phyloP scores from a whole-genome alignment of 2,797 vertebrate genomes.

The Macroramphosus scolopax region DNA sequence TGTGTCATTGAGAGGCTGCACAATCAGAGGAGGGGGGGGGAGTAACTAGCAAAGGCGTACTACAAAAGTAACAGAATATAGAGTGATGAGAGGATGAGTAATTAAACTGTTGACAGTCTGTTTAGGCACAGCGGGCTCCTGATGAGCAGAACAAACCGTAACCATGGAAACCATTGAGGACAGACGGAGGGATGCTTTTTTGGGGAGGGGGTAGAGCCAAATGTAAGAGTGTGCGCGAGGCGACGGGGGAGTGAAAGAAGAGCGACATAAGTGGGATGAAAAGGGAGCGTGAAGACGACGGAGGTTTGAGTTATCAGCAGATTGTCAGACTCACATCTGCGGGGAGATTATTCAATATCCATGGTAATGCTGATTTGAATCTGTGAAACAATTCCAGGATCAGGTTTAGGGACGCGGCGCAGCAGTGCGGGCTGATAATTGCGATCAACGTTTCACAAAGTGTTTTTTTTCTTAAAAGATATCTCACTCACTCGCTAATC shows the following conservation, averaged over 20 bases:
- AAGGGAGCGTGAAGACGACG: background rate
- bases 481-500: slow-evolving; percentile 38
- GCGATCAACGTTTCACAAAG: slow-evolving; percentile 20
- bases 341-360: too few species aligned
- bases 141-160: slow-evolving; percentile 71
- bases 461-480: too few species aligned
- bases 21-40: too few species aligned
- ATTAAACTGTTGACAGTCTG: slow-evolving; percentile 73
- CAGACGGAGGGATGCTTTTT: slow-evolving; percentile 47
- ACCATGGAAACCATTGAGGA: slow-evolving; percentile 65
- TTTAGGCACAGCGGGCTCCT: slow-evolving; percentile 64
- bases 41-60: slow-evolving; percentile 12
- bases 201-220: slow-evolving; percentile 16
- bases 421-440: slow-evolving; percentile 8
- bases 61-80: slow-evolving; percentile 19
- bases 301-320: background rate
- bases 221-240: slow-evolving; percentile 7
- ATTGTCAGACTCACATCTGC: too few species aligned
- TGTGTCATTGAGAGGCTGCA: slow-evolving; percentile 4
- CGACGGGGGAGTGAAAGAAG: slow-evolving; percentile 10
- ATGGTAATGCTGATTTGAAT: too few species aligned
- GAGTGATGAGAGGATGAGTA: slow-evolving; percentile 61
- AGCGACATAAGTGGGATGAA: background rate
- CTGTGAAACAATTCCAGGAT: slow-evolving; percentile 36
- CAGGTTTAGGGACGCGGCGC: slow-evolving; percentile 13